Conservation (phyloP, 2,113 vertebrate species). For the Protomyctophum bolini region DNA sequence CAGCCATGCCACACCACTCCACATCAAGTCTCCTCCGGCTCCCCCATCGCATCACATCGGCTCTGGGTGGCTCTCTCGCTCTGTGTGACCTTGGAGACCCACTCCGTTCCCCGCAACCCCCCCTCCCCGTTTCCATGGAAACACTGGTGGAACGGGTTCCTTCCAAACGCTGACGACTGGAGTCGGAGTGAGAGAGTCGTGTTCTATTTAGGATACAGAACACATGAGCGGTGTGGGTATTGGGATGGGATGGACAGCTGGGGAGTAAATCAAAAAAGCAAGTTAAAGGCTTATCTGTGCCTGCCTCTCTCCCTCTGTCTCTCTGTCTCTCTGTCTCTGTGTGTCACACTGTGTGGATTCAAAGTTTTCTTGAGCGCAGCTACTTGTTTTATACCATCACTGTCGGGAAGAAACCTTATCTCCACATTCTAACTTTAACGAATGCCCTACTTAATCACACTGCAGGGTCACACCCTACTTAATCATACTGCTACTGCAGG, state of each 20-base stretch:
- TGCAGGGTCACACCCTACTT: too few species aligned
- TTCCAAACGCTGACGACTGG: conserved; percentile 73
- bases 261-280: neutral
- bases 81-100: conserved; percentile 80
- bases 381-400: too few species aligned
- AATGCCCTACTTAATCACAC: too few species aligned
- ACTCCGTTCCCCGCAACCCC: conserved; percentile 67
- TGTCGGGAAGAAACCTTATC: too few species aligned
- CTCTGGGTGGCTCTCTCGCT: conserved; percentile 75
- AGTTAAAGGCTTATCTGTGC: too few species aligned
- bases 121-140: conserved; percentile 86
- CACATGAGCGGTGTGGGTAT: neutral
- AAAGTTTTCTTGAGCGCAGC: too few species aligned
- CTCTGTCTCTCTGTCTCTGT: too few species aligned
- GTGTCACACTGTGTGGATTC: too few species aligned
- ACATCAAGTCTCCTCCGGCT: conserved; percentile 19
- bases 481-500: too few species aligned
- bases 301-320: too few species aligned
- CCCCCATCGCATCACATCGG: conserved; percentile 17
- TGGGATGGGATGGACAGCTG: conserved; percentile 11
- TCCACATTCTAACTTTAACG: too few species aligned
- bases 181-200: conserved; percentile 38
- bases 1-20: conserved; percentile 29
- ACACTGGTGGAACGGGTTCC: conserved; percentile 75
- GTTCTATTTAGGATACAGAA: conserved; percentile 22